Evolutionary conservation across 2,797 vertebrate genomes (phyloP).

Genomic region (Petrocephalus sullivani): DNA sequence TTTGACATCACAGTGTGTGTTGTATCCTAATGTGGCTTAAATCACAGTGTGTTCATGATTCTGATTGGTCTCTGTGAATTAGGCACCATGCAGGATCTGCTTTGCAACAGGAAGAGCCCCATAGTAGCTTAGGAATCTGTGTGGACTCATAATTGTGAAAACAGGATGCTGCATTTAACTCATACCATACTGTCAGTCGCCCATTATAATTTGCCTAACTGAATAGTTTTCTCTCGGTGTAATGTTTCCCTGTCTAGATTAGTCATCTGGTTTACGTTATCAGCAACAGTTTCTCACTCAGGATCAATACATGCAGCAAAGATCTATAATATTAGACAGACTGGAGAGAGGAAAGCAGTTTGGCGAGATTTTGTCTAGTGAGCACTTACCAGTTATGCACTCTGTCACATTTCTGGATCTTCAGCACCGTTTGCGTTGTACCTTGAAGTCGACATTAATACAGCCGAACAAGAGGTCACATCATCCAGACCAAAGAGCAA

Average conservation of each 20-base stretch:
- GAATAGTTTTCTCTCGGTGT: background rate
- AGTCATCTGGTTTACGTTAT: background rate
- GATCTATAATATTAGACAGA: background rate
- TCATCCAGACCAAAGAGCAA: constrained; percentile 17
- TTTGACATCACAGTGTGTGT: background rate
- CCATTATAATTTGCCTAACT: background rate
- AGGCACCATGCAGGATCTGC: background rate
- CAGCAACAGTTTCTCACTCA: background rate
- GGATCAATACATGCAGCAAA: background rate
- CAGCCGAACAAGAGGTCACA: background rate
- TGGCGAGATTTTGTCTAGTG: background rate
- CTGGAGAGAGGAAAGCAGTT: background rate
- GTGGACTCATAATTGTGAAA: background rate
- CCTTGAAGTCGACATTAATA: background rate
- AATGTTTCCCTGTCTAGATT: background rate
- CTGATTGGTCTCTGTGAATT: background rate
- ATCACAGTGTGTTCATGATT: background rate
- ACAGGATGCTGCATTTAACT: background rate
- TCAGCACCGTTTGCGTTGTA: background rate
- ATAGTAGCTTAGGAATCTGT: background rate
- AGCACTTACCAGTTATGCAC: constrained; percentile 10
- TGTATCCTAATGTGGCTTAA: background rate
- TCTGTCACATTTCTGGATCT: background rate
- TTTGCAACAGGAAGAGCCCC: background rate
- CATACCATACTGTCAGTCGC: background rate